phyloP scores from a whole-genome alignment of 2,113 vertebrate genomes.

The Oreochromis aureus region DNA sequence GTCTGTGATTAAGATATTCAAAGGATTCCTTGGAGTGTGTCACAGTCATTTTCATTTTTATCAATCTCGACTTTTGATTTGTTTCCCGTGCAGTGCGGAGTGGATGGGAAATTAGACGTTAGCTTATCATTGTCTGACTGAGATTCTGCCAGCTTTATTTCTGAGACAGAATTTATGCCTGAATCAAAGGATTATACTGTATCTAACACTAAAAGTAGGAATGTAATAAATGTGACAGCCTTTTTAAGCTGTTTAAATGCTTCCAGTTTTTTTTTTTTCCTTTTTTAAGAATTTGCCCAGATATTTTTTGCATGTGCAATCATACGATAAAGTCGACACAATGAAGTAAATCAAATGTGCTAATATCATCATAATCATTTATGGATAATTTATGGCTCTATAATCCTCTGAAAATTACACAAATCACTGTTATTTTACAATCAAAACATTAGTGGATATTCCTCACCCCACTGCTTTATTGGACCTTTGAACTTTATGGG shows the following conservation, averaged over 20 bases:
- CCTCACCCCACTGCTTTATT: not conserved
- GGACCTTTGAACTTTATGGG: not conserved
- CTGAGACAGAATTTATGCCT: constrained; percentile 13
- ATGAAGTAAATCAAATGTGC: not conserved
- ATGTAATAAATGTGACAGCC: not conserved
- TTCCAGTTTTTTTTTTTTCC: not conserved
- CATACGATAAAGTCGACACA: not conserved
- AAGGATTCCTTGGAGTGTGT: constrained; percentile 88
- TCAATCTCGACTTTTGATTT: constrained; percentile 69
- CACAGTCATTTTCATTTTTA: constrained; percentile 70
- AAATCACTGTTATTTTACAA: no score
- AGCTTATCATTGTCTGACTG: constrained; percentile 53
- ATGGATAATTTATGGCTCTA: not conserved
- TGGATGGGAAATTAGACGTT: constrained; percentile 58
- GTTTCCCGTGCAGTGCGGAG: constrained; percentile 53
- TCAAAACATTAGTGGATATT: not conserved
- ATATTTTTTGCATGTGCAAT: not conserved
- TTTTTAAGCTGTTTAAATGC: not conserved
- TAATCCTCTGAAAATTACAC: not conserved
- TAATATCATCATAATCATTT: not conserved
- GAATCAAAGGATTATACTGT: constrained; percentile 13
- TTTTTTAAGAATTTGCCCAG: not conserved
- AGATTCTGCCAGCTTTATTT: constrained; percentile 30
- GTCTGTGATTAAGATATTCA: constrained; percentile 99
- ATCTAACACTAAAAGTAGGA: not conserved